Percentiles rank a stretch among this genome's conserved stretches.
These are phyloP conservation scores for human (Homo sapiens) DNA, from an alignment of 2,113 vertebrate genomes.

Conservation along the genomic window GRCh38 chr5:178625501-178626000, in stretches of 20 bases:
- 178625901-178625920: background rate
- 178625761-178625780: background rate
- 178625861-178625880: background rate
- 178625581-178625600: background rate
- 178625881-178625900: background rate
- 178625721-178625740: background rate
- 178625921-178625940: background rate
- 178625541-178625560: conserved; percentile 23
- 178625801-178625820: background rate
- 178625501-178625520: background rate
- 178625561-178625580: background rate
- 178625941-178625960: background rate
- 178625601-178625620: background rate
- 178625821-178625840: background rate
- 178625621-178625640: background rate
- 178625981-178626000: background rate
- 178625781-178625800: conserved; percentile 6
- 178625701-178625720: background rate
- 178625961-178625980: background rate
- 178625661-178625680: background rate
- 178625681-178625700: background rate
- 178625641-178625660: background rate
- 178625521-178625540: background rate
- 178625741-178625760: background rate
- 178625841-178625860: background rate